Conservation (phyloP, 2,113 vertebrate genomes). For the Peucedramus taeniatus region DNA sequence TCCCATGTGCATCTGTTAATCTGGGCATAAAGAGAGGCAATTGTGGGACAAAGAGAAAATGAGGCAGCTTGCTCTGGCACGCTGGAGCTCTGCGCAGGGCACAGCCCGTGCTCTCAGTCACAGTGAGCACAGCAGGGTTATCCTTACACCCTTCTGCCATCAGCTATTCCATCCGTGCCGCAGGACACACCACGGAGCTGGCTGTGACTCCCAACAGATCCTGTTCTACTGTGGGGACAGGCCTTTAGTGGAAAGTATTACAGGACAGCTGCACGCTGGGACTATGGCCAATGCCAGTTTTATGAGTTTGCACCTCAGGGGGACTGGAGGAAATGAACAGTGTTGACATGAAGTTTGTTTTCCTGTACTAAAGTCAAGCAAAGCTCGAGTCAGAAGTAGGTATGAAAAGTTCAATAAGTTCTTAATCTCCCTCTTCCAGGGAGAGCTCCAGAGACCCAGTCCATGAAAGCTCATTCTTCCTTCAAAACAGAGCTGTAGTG, state of each 20-base stretch:
- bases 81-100: background rate
- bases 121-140: background rate
- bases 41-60: rapidly evolving
- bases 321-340: background rate
- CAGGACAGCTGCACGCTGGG: background rate
- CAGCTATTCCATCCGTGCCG: background rate
- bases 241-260: background rate
- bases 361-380: background rate
- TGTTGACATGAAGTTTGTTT: background rate
- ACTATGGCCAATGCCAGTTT: rapidly evolving
- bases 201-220: background rate
- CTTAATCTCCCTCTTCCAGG: background rate
- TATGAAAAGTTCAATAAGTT: background rate
- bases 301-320: background rate
- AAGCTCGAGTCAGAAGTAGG: background rate
- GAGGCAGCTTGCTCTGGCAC: background rate
- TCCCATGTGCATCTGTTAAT: background rate
- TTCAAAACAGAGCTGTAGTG: background rate
- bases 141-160: background rate
- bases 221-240: rapidly evolving
- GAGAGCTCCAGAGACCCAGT: background rate
- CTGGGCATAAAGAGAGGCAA: background rate
- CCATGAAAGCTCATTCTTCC: background rate
- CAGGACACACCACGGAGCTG: background rate
- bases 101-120: rapidly evolving